Percentiles rank a stretch among this genome's conserved stretches.
These are phyloP conservation scores for Pipistrellus nathusii DNA, from an alignment of 2,797 vertebrate species.

Conservation along the genomic window DNA sequence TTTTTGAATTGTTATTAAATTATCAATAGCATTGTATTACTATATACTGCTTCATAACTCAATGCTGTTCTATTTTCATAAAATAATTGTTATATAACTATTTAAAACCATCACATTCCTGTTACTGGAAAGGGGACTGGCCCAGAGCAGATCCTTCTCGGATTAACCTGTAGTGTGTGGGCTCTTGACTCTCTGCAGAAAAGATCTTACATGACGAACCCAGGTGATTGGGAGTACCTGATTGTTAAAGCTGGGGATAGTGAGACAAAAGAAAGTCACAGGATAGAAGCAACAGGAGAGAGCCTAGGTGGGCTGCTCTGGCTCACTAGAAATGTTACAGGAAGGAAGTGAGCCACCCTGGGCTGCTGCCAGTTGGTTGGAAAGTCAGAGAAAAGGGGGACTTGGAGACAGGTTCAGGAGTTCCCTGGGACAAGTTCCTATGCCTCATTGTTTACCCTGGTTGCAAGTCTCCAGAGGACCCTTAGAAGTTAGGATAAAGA, in stretches of 20 bases:
- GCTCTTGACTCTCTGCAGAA: background rate
- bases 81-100: background rate
- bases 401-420: background rate
- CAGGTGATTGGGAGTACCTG: background rate
- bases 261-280: background rate
- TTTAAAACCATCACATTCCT: background rate
- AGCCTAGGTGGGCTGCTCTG: background rate
- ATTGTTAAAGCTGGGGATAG: background rate
- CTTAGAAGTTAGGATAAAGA: background rate
- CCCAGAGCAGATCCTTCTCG: background rate
- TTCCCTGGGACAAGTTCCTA: background rate
- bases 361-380: background rate
- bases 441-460: background rate
- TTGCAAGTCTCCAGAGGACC: background rate
- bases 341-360: background rate
- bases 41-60: background rate
- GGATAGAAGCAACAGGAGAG: background rate
- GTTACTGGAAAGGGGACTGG: background rate
- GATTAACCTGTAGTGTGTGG: background rate
- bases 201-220: background rate
- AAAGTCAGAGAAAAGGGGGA: background rate
- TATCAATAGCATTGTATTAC: background rate
- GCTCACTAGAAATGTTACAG: background rate
- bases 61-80: background rate
- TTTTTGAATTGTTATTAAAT: conserved; percentile 28